A percentile compares a stretch with the other conserved stretches of the same genome.
phyloP scores from a whole-genome alignment of 1,140 invertebrate genomes.

The Eubasilissa regina region DNA sequence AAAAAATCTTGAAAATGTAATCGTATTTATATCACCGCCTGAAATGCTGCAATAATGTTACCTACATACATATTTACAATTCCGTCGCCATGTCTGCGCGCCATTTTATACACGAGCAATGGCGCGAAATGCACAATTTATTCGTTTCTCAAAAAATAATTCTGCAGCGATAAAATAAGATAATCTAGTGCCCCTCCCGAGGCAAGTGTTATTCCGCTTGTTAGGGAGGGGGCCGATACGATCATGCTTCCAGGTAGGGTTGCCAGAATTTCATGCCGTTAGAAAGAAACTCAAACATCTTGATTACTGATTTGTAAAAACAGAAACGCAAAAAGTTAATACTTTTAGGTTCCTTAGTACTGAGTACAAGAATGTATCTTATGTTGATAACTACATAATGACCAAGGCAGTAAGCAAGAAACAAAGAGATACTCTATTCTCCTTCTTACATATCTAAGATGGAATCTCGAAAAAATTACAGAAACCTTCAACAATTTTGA shows the following conservation, averaged over 20 bases:
- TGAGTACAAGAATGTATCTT: too few species aligned
- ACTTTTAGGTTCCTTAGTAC: too few species aligned
- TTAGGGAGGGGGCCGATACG: conserved; percentile 39
- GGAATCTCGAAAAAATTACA: too few species aligned
- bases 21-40: not conserved
- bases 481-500: too few species aligned
- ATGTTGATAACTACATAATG: too few species aligned
- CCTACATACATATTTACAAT: not conserved
- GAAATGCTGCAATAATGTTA: not conserved
- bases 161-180: conserved; percentile 55
- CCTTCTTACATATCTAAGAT: too few species aligned
- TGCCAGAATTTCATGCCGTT: not conserved
- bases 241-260: conserved; percentile 13
- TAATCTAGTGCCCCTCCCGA: conserved; percentile 49
- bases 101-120: conserved; percentile 8
- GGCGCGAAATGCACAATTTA: conserved; percentile 27
- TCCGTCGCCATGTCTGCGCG: conserved; percentile 17
- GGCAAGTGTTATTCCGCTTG: conserved; percentile 46
- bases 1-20: too few species aligned
- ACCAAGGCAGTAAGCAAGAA: too few species aligned
- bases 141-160: conserved; percentile 42
- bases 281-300: too few species aligned
- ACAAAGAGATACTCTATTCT: too few species aligned
- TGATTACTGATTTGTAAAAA: too few species aligned
- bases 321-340: too few species aligned